Evolutionary conservation across 2,888 invertebrate genomes (phyloP).

Genomic region (Rotaria sp.): DNA sequence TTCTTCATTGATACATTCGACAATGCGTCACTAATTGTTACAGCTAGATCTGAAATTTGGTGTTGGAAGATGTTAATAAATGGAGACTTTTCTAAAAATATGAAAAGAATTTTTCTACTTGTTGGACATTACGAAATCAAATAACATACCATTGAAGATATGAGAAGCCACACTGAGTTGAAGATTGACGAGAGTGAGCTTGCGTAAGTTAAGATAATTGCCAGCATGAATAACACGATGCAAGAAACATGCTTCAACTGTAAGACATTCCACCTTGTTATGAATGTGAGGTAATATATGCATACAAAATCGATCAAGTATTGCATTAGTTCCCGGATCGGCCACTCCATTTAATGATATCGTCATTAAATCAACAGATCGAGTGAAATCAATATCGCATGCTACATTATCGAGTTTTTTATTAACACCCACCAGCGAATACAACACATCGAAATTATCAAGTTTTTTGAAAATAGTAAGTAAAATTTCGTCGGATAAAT

Average conservation of each 20-base stretch:
- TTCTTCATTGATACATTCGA: not conserved
- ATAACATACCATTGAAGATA: not conserved
- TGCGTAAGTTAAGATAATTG: not conserved
- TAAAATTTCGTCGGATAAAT: not conserved
- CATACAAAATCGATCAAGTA: not conserved
- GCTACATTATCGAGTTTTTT: not conserved
- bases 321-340: not conserved
- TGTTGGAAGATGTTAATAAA: not conserved
- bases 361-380: not conserved
- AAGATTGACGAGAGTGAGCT: not conserved
- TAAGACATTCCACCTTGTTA: not conserved
- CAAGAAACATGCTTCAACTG: not conserved
- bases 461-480: not conserved
- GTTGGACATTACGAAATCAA: not conserved
- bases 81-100: not conserved
- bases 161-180: not conserved
- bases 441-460: not conserved
- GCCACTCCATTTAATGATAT: not conserved
- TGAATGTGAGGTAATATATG: not conserved
- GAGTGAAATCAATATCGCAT: not conserved
- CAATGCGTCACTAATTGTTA: not conserved
- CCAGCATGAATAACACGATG: not conserved
- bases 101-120: not conserved
- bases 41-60: not conserved
- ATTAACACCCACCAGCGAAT: not conserved